Evolutionary conservation across 1,140 invertebrate species (phyloP).

Genomic region (Zaprionus taronus): DNA sequence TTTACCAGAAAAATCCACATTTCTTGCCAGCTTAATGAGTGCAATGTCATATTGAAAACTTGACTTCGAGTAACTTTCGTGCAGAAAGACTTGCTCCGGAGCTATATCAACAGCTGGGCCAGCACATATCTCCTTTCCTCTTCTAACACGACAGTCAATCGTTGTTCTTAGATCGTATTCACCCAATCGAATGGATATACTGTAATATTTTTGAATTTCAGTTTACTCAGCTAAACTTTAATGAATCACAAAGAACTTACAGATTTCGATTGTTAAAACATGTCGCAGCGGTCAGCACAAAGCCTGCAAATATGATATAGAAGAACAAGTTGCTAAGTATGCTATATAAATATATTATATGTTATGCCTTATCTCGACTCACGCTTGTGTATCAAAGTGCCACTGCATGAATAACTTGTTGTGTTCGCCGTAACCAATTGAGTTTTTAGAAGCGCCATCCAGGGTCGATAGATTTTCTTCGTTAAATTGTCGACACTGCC

Average conservation of each 20-base stretch:
- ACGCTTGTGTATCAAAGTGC: not conserved
- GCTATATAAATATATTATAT: not conserved
- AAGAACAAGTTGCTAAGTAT: not conserved
- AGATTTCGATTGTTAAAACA: not conserved
- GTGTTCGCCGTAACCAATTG: not conserved
- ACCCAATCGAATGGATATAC: not conserved
- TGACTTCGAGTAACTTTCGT: not conserved
- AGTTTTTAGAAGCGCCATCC: not conserved
- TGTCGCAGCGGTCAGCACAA: not conserved
- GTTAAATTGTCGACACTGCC: not conserved
- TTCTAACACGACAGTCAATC: not conserved
- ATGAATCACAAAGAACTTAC: not conserved
- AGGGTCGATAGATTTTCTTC: not conserved
- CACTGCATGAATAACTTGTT: not conserved
- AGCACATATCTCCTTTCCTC: not conserved
- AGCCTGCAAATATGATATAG: not conserved
- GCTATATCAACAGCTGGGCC: not conserved
- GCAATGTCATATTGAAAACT: not conserved
- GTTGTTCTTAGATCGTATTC: not conserved
- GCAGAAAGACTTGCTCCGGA: not conserved
- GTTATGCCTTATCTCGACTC: not conserved
- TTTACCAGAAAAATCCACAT: not conserved
- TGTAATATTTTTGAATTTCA: not conserved
- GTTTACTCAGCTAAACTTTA: not conserved
- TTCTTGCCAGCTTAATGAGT: not conserved